Conservation (phyloP, 2,113 vertebrate genomes). For the Vulpes vulpes region DNA sequence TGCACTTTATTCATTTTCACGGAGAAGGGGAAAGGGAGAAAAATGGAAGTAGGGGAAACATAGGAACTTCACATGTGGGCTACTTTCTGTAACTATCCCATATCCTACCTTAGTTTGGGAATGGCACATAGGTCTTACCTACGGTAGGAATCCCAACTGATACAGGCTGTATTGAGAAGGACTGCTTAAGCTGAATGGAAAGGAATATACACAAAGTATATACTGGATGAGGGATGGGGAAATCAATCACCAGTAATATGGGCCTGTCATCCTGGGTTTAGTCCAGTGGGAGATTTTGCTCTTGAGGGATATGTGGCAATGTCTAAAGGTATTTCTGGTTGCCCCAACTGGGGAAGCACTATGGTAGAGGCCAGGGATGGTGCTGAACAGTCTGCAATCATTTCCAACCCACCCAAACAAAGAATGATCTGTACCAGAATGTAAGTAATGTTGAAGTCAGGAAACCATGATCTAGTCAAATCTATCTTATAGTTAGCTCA, state of each 20-base stretch:
- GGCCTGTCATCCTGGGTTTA: background rate
- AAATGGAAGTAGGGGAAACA: background rate
- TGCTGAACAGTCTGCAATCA: background rate
- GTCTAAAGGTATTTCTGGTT: slow-evolving; percentile 9
- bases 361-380: background rate
- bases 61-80: background rate
- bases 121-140: slow-evolving; percentile 19
- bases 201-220: background rate
- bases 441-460: background rate
- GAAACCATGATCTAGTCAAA: background rate
- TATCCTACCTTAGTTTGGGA: background rate
- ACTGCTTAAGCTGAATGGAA: background rate
- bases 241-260: background rate
- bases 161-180: background rate
- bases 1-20: slow-evolving; percentile 15
- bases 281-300: background rate
- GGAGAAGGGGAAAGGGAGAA: background rate
- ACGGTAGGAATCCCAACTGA: background rate
- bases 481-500: background rate
- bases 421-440: background rate
- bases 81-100: background rate
- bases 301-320: background rate
- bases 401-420: background rate
- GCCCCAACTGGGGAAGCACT: background rate
- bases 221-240: background rate